phyloP scores from a whole-genome alignment of 2,797 vertebrate species.

The Australoheros facetus region DNA sequence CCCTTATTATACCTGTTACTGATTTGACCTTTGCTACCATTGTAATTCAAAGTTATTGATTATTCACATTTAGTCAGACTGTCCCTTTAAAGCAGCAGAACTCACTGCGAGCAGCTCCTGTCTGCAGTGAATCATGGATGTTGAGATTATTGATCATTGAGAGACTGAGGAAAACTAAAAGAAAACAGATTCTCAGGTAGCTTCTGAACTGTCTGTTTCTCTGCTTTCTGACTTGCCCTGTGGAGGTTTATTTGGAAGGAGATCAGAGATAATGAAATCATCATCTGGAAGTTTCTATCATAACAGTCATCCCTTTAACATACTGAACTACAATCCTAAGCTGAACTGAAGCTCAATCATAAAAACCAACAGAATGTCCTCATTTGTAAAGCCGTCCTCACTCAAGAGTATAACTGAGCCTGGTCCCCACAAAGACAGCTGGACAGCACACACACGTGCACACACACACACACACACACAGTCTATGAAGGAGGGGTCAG shows the following conservation, averaged over 20 bases:
- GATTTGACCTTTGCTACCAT: not conserved
- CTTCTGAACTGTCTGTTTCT: not conserved
- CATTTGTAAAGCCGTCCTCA: not conserved
- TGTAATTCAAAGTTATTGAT: not conserved
- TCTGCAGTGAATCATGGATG: not conserved
- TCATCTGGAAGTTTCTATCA: constrained; percentile 2
- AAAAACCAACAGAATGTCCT: constrained; percentile 5
- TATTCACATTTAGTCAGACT: not conserved
- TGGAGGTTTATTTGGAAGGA: not conserved
- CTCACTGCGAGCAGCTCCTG: not conserved
- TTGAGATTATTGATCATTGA: not conserved
- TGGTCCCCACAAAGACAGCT: constrained; percentile 51
- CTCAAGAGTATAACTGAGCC: not conserved
- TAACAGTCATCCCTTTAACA: not conserved
- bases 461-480: not conserved
- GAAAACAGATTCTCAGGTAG: not conserved
- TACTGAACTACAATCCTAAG: not conserved
- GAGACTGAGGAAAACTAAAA: not conserved
- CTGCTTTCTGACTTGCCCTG: not conserved
- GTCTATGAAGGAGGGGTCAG: constrained; percentile 75
- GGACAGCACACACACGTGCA: not conserved
- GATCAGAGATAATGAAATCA: not conserved
- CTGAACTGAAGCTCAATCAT: not conserved
- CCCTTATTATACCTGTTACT: not conserved
- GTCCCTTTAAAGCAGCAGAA: not conserved